A percentile compares a stretch with the other conserved stretches of the same genome.
Evolutionary conservation across 35 echinoderm and acorn worm species (phyloP).

Genomic region (Diadema setosum): DNA sequence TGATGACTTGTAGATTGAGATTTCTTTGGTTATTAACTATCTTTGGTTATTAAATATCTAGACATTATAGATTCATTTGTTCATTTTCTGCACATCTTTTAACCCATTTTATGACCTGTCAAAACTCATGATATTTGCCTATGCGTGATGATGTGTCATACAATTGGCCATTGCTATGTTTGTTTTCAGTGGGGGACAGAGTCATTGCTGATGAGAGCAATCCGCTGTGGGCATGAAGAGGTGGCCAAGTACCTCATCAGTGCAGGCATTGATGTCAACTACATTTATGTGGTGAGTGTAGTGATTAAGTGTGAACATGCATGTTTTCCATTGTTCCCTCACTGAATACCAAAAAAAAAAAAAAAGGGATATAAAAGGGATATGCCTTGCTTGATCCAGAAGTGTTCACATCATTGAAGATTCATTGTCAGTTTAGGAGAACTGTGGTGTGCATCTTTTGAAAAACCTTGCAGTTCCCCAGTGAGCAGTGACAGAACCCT

Average conservation of each 20-base stretch:
- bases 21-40: neutral
- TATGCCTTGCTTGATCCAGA: too few species aligned
- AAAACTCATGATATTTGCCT: neutral
- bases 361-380: too few species aligned
- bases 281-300: slow-evolving; percentile 34
- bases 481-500: too few species aligned
- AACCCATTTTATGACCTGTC: neutral
- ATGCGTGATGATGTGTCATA: neutral
- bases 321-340: too few species aligned
- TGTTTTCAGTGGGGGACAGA: slow-evolving; percentile 37
- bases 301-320: too few species aligned
- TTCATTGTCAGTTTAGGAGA: too few species aligned
- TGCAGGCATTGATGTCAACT: slow-evolving; percentile 17
- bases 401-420: too few species aligned
- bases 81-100: neutral
- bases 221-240: slow-evolving; percentile 10
- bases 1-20: neutral
- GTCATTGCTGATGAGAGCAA: slow-evolving; percentile 48
- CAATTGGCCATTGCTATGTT: neutral
- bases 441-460: too few species aligned
- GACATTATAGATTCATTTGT: neutral
- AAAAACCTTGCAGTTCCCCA: too few species aligned
- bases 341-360: too few species aligned
- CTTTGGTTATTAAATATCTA: neutral
- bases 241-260: slow-evolving; percentile 25